Evolutionary conservation across 1,140 invertebrate species (phyloP).

Genomic region (Sitodiplosis mosellana): DNA sequence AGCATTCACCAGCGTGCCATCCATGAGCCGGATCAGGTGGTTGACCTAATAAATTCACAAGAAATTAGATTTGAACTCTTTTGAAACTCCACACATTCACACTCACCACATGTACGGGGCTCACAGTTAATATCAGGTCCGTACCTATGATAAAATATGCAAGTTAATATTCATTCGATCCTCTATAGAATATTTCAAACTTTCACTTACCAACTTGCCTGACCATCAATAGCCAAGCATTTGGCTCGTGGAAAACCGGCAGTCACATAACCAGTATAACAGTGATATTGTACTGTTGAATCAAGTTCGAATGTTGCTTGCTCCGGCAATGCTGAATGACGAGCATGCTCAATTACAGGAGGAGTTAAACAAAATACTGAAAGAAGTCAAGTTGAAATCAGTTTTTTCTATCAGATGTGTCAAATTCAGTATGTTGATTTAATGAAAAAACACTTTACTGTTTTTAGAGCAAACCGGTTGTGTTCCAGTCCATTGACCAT

Average conservation of each 20-base stretch:
- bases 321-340: constrained; percentile 64
- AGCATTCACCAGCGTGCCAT: constrained; percentile 76
- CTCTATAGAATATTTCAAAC: no score
- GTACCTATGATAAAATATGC: constrained; percentile 40
- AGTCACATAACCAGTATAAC: constrained; percentile 71
- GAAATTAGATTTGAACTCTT: no score
- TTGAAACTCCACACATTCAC: no score
- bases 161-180: no score
- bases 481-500: constrained; percentile 79
- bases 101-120: constrained; percentile 39
- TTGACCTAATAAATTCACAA: constrained; percentile 34
- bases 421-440: not conserved
- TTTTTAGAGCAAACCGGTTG: constrained; percentile 79
- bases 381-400: constrained; percentile 4
- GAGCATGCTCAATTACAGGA: constrained; percentile 69
- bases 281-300: constrained; percentile 76
- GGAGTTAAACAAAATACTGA: constrained; percentile 74
- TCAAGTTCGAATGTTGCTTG: constrained; percentile 69
- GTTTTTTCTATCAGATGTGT: no score
- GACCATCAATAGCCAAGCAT: constrained; percentile 73
- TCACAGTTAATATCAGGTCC: constrained; percentile 89
- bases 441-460: constrained; percentile 30
- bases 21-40: constrained; percentile 80
- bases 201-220: constrained; percentile 55
- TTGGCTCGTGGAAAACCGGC: constrained; percentile 72